Evolutionary conservation across 2,113 vertebrate genomes (phyloP), one percentile per base, ranked within the genome.

Genomic region (Podarcis muralis): DNA sequence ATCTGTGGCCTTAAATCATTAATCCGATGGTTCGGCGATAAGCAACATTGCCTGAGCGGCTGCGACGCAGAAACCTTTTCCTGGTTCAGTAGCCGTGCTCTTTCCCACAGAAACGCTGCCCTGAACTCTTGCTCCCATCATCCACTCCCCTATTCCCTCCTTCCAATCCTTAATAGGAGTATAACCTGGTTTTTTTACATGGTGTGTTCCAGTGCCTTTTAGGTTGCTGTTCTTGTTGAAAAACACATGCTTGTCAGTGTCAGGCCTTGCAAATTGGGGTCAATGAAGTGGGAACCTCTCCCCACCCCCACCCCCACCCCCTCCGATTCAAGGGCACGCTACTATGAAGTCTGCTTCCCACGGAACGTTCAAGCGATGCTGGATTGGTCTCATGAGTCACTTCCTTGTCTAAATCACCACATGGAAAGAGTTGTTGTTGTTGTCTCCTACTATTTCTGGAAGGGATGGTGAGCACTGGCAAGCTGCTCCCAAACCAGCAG

Each of bases 31-130:
- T 11, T 79, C 23, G 4, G 11, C 12, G 66, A 72, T 82, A 82
- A 81, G 32, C 32, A 5, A 12, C 57, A 7, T n/a, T 75, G 48
- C 35, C 25, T 81, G 83, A 37, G 48, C 7, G 37, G 8, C 0
- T 3, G 16, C 13, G 74, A 59, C 40, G 20, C 37, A 18, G 57
- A 77, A 80, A 6, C n/a, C 27, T 68, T 74, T 57, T 16, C 62
- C 72, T 80, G 89, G 7, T 16, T 40, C 3, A 48, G 16, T n/a
- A 48, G 20, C 40, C 83, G 69, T 74, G 68, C 79, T 75, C 91
- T 95, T 96, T 95, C 92, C 91, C 84, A 0, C 92, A 88, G 92
- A 91, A 95, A 91, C 27, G 7, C 2, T 74, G 48, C 66, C 27
- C 25, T 53, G 43, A 1, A 37, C 53, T 48, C 32, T 5, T 72